Evolutionary conservation across 2,888 invertebrate species (phyloP), one percentile per base, ranked within the genome.

Genomic region (Bellardia pandia): DNA sequence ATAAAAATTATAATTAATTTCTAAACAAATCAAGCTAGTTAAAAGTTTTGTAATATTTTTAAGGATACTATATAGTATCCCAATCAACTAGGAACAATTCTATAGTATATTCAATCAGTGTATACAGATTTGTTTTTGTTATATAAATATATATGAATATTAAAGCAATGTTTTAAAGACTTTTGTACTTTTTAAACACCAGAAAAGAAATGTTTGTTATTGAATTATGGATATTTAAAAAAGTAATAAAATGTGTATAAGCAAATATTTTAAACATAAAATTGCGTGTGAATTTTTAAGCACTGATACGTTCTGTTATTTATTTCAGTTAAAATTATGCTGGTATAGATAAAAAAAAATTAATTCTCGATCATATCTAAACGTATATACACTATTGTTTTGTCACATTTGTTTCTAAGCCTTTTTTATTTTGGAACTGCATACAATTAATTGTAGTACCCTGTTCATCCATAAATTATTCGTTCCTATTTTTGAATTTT

Each of bases 101-200:
- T 56, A 30, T 72, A 62, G 42, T 81, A 81, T 66, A 74, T 56
- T 9, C 33, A 66, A 37, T 48, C 16, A 37, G 23, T 37, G 42
- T 81, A 56, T 74, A 74, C 45, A 80, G 72, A 72, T 53, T 72
- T 53, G n/a, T n/a, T 64, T 37, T 8, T 5, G 11, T 4, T 2
- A 4, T 72, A 45, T 56, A n/a, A n/a, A 14, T 51, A 51, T 62
- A 37, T 30, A 40, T 14, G 23, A 64, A 33, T 62, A 58, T 69
- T 45, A 11, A n/a, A 40, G 13, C 16, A 37, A 16, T 16, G 0
- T 40, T 71, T 14, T 40, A 4, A 8, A 0, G 13, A 40, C 56
- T 56, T n/a, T 23, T 56, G 23, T 72, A 23, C 4, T 53, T 69
- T 51, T 37, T 51, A 0, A 37, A 37, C 16, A 71, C 8, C 53